Evolutionary conservation across 2,888 invertebrate genomes (phyloP), one percentile per base, ranked within the genome.

Genomic region (Diploptera punctata): DNA sequence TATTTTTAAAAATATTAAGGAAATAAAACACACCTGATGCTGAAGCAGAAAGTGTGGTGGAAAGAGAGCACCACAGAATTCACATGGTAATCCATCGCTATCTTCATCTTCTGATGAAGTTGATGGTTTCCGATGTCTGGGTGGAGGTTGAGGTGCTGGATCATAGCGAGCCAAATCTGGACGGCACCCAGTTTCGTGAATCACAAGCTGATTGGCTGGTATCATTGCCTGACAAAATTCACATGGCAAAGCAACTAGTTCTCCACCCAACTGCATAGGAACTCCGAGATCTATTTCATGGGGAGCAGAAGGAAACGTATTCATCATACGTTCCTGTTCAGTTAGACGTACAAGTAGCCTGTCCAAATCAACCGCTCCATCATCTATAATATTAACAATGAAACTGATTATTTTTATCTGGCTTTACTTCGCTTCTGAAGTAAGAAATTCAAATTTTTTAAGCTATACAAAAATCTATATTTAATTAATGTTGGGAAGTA

Each of bases 161-260:
- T 38, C 29, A 43, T 65, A 68, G 43, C 80, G 77, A 0, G 83
- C 82, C 73, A 84, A 77, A 76, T 84, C 83, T 0, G 84, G 84
- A 38, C 84, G 79, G 74, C 84, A 85, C 2, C 83, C 84, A 67
- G 79, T 79, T 78, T 74, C 72, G 19, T 74, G 71, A 3, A 74
- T 9, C 4, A 74, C 74, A 47, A 74, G 65, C 49, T 74, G 74
- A 33, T 74, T 72, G 74, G 85, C 84, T 1, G 86, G 86, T 44
- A 87, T 82, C 26, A 86, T 84, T 38, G 83, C 83, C 62, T 83
- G 79, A 78, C 88, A 88, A 78, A 87, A 87, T 79, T 87, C 87
- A 78, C 88, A 88, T 0, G 87, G 88, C 43, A 86, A 83, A 78
- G 74, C 74, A 3, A 74, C 74, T 29, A 74, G 57, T 26, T 74